Conservation (phyloP, 2,797 vertebrate species). For the Sebastes cheni region DNA sequence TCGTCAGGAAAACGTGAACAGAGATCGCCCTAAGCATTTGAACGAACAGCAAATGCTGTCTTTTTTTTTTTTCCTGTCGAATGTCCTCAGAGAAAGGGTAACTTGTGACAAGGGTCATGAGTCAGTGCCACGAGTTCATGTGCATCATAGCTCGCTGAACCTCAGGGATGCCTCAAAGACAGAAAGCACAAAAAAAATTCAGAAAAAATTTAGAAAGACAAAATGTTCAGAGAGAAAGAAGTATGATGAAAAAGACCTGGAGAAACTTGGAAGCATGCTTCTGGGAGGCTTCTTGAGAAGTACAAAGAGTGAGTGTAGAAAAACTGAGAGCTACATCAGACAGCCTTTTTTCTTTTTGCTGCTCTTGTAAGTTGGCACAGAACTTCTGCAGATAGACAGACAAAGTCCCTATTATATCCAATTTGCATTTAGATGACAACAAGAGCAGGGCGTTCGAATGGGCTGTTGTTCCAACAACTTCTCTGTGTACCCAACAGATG, state of each 20-base stretch:
- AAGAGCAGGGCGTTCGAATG: slow-evolving; percentile 47
- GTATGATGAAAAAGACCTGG: slow-evolving; percentile 22
- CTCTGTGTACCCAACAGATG: slow-evolving; percentile 49
- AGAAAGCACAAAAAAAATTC: slow-evolving; percentile 6
- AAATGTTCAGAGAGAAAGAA: slow-evolving; percentile 24
- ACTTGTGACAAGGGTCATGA: slow-evolving; percentile 56
- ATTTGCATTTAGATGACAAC: slow-evolving; percentile 73
- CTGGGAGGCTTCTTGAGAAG: slow-evolving; percentile 5
- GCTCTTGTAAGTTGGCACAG: slow-evolving; percentile 27
- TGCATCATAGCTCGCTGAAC: slow-evolving; percentile 14
- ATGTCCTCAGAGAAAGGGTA: slow-evolving; percentile 6
- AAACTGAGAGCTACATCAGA: slow-evolving; percentile 17
- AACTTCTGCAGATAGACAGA: slow-evolving; percentile 34
- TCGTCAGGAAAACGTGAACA: background rate
- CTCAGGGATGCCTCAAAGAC: slow-evolving; percentile 42
- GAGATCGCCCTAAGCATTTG: background rate
- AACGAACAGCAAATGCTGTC: background rate
- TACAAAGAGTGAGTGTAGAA: slow-evolving; percentile 12
- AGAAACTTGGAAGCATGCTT: slow-evolving; percentile 12
- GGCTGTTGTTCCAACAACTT: slow-evolving; percentile 63
- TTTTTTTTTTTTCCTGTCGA: background rate
- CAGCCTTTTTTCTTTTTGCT: background rate
- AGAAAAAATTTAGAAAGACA: slow-evolving; percentile 4
- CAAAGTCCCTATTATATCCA: slow-evolving; percentile 45
- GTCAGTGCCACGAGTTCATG: slow-evolving; percentile 43